Evolutionary conservation across 92 coral and sea anemone genomes (phyloP).

Genomic region (Pocillopora meandrina): DNA sequence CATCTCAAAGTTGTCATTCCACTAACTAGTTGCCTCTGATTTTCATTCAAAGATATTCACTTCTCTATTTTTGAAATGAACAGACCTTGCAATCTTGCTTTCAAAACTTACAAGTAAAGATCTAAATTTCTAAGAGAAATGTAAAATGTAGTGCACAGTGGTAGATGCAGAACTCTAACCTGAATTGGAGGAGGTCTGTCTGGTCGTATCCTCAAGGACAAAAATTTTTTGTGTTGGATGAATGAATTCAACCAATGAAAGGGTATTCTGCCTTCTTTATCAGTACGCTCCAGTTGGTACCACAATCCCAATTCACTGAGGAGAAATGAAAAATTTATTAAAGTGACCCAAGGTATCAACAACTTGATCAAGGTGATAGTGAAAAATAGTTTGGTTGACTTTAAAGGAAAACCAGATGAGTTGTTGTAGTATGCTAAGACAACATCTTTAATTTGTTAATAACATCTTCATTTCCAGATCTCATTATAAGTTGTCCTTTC

Average conservation of each 20-base stretch:
- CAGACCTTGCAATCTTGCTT: not conserved
- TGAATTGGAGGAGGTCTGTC: conserved; percentile 49
- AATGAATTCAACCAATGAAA: conserved; percentile 73
- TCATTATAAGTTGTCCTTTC: too few relatives aligned
- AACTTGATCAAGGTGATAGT: too few relatives aligned
- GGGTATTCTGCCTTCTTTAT: conserved; percentile 64
- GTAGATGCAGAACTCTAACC: not conserved
- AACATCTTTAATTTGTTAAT: too few relatives aligned
- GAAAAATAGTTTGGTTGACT: too few relatives aligned
- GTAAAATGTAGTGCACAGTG: not conserved
- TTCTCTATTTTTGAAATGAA: not conserved
- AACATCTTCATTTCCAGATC: too few relatives aligned
- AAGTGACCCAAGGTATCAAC: too few relatives aligned
- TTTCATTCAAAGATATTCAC: not conserved
- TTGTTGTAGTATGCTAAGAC: too few relatives aligned
- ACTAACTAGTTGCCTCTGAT: not conserved
- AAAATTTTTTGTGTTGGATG: conserved; percentile 62
- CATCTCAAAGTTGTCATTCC: not conserved
- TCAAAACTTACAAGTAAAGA: not conserved
- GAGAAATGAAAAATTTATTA: not conserved
- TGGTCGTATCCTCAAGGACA: conserved; percentile 34
- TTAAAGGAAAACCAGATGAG: too few relatives aligned
- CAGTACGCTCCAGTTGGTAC: conserved; percentile 59
- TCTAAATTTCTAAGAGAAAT: not conserved
- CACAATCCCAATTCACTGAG: conserved; percentile 54